Evolutionary conservation across 2,797 vertebrate species (phyloP).

Genomic region (Sebastes taczanowskii): DNA sequence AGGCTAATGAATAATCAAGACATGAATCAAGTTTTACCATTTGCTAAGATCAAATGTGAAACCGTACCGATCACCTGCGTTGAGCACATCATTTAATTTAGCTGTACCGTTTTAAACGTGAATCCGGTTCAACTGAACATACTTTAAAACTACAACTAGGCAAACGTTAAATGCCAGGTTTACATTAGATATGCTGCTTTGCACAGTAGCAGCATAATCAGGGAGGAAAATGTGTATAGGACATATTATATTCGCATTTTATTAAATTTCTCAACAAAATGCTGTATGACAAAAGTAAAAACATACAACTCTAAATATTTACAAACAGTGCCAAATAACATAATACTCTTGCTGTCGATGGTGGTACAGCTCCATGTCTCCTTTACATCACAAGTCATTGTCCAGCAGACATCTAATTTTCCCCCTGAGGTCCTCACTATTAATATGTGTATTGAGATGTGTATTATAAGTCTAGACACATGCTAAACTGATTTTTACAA

Average conservation of each 20-base stretch:
- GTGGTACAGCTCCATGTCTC: neutral
- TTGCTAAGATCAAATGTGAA: neutral
- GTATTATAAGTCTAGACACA: neutral
- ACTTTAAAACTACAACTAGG: neutral
- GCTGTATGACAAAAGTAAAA: conserved; percentile 21
- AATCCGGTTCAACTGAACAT: neutral
- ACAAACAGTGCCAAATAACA: conserved; percentile 53
- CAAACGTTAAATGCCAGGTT: neutral
- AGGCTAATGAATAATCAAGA: neutral
- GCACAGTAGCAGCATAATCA: neutral
- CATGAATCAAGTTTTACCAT: neutral
- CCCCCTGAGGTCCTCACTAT: neutral
- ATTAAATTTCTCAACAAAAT: conserved; percentile 18
- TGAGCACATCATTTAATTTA: neutral
- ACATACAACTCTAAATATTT: conserved; percentile 48
- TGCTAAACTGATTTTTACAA: conserved; percentile 6
- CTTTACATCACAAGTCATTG: neutral
- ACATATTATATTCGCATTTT: conserved; percentile 21
- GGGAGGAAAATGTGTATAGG: neutral
- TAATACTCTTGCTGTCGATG: neutral
- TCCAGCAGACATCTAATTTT: neutral
- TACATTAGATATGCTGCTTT: neutral
- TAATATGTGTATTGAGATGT: neutral
- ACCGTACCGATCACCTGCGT: neutral
- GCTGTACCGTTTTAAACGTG: neutral